Conservation (phyloP, 2,888 invertebrate species). For the Sthenelais limicola region DNA sequence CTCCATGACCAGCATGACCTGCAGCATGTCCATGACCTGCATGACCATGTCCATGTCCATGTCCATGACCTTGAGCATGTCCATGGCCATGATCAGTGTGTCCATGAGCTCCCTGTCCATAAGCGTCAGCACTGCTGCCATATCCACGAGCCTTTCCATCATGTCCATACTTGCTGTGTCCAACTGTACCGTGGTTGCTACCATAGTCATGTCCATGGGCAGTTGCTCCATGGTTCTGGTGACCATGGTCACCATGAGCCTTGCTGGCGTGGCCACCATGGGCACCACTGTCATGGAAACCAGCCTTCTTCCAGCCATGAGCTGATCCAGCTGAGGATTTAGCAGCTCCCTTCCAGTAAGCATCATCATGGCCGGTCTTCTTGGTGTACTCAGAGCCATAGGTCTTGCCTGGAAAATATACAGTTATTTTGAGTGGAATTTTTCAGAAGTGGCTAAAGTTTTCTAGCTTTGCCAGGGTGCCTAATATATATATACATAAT, state of each 20-base stretch:
- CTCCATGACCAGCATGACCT: too few species aligned
- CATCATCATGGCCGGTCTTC: constrained; percentile 33
- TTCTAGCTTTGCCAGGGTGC: too few species aligned
- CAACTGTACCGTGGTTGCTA: constrained; percentile 7
- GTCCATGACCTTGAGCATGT: too few species aligned
- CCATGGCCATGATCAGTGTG: too few species aligned
- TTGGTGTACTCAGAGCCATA: constrained; percentile 31
- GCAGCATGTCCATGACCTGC: too few species aligned
- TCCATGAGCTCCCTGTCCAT: too few species aligned
- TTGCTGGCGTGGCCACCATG: constrained; percentile 13
- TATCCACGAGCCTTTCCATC: too few species aligned
- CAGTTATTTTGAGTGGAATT: too few species aligned
- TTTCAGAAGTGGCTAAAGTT: too few species aligned
- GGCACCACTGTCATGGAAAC: background rate
- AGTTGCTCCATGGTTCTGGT: background rate
- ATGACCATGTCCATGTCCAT: too few species aligned
- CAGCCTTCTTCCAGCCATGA: background rate
- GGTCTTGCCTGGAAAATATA: constrained; percentile 35
- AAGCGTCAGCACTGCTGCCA: too few species aligned
- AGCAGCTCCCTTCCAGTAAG: background rate
- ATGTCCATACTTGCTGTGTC: background rate
- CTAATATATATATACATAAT: too few species aligned
- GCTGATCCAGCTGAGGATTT: background rate
- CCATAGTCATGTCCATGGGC: constrained; percentile 4
- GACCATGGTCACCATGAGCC: constrained; percentile 19